Conservation (phyloP, 2,113 vertebrate genomes). For the Antigone vipio region DNA sequence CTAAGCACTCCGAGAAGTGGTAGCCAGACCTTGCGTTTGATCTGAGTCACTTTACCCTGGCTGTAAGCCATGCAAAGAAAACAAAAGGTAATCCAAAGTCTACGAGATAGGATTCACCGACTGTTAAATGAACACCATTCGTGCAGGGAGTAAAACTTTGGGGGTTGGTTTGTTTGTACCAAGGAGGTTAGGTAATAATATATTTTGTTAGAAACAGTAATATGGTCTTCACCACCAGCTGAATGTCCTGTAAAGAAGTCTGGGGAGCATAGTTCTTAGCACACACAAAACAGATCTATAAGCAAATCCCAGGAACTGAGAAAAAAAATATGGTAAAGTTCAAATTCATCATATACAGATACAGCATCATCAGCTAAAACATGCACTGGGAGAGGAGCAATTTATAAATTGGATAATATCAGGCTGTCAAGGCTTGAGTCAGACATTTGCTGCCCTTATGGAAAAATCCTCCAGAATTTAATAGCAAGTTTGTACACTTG, state of each 20-base stretch:
- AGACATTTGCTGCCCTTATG: neutral
- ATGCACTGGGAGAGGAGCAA: neutral
- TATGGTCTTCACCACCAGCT: neutral
- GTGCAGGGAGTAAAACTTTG: neutral
- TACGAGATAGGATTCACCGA: neutral
- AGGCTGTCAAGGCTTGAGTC: neutral
- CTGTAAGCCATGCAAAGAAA: neutral
- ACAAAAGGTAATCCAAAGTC: neutral
- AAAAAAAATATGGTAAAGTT: neutral
- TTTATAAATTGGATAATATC: neutral
- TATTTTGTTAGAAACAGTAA: neutral
- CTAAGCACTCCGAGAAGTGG: neutral
- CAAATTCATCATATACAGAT: neutral
- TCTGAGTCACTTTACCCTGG: neutral
- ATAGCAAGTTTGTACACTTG: neutral
- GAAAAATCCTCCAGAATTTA: slow-evolving; percentile 41
- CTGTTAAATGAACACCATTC: neutral
- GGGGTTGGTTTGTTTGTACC: neutral
- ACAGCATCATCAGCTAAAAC: neutral
- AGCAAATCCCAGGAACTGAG: neutral
- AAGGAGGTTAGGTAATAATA: neutral
- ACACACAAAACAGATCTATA: neutral
- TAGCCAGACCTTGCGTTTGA: neutral
- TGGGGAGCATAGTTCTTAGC: neutral
- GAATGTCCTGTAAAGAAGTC: slow-evolving; percentile 19